Evolutionary conservation across 2,888 invertebrate genomes (phyloP), one percentile per base, ranked within the genome.

Genomic region (Caenorhabditis sulstoni): DNA sequence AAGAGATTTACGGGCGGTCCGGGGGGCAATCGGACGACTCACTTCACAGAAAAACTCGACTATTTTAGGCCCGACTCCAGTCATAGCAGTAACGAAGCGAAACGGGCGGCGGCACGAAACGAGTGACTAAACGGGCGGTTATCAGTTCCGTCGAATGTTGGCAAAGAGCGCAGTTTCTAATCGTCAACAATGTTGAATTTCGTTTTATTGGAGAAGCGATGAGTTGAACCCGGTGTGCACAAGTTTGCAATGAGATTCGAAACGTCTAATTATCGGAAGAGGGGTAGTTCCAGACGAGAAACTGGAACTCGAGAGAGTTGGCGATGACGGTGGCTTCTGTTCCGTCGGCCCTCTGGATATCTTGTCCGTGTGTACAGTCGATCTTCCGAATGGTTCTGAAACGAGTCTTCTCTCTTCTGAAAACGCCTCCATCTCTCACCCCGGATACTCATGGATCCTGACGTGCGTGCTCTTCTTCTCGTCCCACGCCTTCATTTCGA

Each of bases 271-370:
- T n/a, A n/a, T n/a, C n/a, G n/a, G n/a, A n/a, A n/a, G n/a, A n/a
- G n/a, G 55, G 55, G 45, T 55, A 55, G 0, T 23, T 35, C 37
- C 45, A 66, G 16, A 66, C 55, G 9, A 66, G 20, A 35, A 66
- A 66, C 1, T 44, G 14, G 47, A 66, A 37, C 2, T 23, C 16
- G 29, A n/a, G 11, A 1, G 22, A 12, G 12, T 18, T 37, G 47
- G 16, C 35, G 7, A 22, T 29, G 22, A 66, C 35, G 1, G 66
- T 47, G 3, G 66, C 66, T 1, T 47, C n/a, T 12, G 66, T 37
- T 1, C 66, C 66, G 37, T 66, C 66, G 12, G 45, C 11, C 8
- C 66, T 45, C 0, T 20, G 29, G 37, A 66, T 47, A 44, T 66
- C 66, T 1, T 16, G 45, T 44, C 55, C 66, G 3, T 20, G 0